Conservation (phyloP, 2,797 vertebrate genomes). For the Antrozous pallidus region DNA sequence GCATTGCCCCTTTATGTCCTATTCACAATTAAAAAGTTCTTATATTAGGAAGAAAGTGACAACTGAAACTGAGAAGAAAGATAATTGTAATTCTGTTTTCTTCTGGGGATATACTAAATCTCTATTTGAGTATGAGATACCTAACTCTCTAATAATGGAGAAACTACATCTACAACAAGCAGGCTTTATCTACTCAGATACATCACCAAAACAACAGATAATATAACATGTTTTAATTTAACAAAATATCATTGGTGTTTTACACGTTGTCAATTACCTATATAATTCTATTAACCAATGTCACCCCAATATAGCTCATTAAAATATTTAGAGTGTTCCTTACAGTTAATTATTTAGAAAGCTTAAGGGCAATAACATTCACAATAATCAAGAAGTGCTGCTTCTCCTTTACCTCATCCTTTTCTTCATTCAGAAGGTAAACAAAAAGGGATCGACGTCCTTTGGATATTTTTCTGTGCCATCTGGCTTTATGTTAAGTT, state of each 20-base stretch:
- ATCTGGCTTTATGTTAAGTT: not conserved
- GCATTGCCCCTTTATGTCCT: not conserved
- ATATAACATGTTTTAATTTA: not conserved
- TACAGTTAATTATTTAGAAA: not conserved
- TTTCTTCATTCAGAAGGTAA: not conserved
- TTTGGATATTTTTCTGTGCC: not conserved
- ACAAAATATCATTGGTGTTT: not conserved
- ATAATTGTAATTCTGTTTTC: not conserved
- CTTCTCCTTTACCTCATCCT: not conserved
- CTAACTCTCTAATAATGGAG: not conserved
- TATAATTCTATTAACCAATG: not conserved
- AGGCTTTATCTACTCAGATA: not conserved
- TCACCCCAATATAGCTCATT: not conserved
- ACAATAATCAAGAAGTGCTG: not conserved
- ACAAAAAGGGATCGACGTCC: not conserved
- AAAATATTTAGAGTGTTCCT: not conserved
- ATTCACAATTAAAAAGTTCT: not conserved
- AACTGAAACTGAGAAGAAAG: conserved; percentile 25
- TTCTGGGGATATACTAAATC: not conserved
- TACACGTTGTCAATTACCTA: not conserved
- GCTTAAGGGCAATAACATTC: not conserved
- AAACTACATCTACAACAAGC: not conserved
- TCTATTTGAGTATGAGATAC: not conserved
- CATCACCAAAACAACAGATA: not conserved
- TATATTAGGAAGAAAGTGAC: not conserved